Evolutionary conservation across 2,797 vertebrate genomes (phyloP), one percentile per base, ranked within the genome.

Genomic region (Lagorchestes hirsutus): DNA sequence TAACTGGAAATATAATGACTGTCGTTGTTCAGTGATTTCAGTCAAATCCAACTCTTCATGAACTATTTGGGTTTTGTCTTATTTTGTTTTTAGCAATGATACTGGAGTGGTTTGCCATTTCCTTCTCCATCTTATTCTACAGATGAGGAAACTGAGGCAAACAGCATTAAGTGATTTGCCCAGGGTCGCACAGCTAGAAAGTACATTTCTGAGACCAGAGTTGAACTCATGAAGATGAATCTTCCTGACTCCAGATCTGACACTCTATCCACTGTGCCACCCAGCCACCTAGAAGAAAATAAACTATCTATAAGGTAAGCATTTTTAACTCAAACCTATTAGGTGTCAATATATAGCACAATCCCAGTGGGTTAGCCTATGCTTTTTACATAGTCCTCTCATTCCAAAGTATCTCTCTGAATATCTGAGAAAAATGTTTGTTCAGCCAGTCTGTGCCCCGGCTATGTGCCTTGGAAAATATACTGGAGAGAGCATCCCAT

Each of bases 281-380:
- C n/a, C 24, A 22, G 18, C 6, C 6, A 28, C 67, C 94, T 97
- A 22, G 28, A 54, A 40, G 87, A 74, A 96, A 95, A 95, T 0
- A 54, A 62, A 54, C 18, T 34, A 52, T 56, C 92, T 46, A 54
- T 14, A 87, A 52, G 54, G 90, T 93, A 92, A 10, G 34, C 16
- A 54, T 91, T 54, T 57, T 52, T 59, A 93, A 22, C 0, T 28
- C 3, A 91, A 95, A 91, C 58, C 10, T 29, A 31, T 1, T 52
- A 12, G 28, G 16, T 57, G 52, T 74, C 40, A 94, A 90, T 67
- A 92, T 93, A 95, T 90, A 55, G 59, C 87, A 90, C 9, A 67
- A 90, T 11, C 54, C 90, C 34, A 82, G 46, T 12, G 9, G 0
- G 5, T 10, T 93, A 50, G 93, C 40, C 3, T 9, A n/a, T 0